A percentile compares a stretch with the other conserved stretches of the same genome.
Evolutionary conservation across 2,797 vertebrate species (phyloP).

Genomic region (Eupleurogrammus muticus): DNA sequence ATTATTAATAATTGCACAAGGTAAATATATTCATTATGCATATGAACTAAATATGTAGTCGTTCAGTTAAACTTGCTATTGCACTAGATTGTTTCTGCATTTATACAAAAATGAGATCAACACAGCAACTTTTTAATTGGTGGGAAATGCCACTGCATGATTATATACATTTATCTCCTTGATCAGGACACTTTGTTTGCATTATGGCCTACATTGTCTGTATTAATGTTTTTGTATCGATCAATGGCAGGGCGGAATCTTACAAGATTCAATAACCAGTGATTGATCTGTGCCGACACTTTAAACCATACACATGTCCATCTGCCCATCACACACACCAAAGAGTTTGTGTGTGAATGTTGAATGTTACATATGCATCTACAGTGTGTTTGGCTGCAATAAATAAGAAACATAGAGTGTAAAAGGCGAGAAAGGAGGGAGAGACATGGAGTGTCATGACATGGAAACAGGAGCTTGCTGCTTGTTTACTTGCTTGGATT

Average conservation of each 20-base stretch:
- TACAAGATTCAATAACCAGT: background rate
- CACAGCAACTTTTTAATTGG: too few relatives aligned
- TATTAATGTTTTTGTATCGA: background rate
- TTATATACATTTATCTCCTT: background rate
- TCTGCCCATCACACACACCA: background rate
- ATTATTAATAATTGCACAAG: too few relatives aligned
- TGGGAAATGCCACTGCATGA: too few relatives aligned
- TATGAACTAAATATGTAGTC: too few relatives aligned
- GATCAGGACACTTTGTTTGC: background rate
- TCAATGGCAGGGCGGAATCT: slow-evolving; percentile 1
- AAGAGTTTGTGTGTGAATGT: slow-evolving; percentile 2
- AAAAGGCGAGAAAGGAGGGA: slow-evolving; percentile 4
- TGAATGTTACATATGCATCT: slow-evolving; percentile 4
- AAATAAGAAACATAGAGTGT: background rate
- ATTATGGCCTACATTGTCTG: background rate
- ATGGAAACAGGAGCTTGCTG: slow-evolving; percentile 10
- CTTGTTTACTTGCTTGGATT: slow-evolving; percentile 32
- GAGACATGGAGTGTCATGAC: background rate
- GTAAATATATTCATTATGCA: too few relatives aligned
- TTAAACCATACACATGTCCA: background rate
- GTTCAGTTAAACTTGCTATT: too few relatives aligned
- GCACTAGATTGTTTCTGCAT: too few relatives aligned
- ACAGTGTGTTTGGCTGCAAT: background rate
- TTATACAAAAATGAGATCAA: too few relatives aligned
- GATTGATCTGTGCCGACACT: background rate